Percentiles rank a stretch among this genome's conserved stretches.
Evolutionary conservation across 2,113 vertebrate genomes (phyloP).

Genomic region (Forbesichthys agassizii): DNA sequence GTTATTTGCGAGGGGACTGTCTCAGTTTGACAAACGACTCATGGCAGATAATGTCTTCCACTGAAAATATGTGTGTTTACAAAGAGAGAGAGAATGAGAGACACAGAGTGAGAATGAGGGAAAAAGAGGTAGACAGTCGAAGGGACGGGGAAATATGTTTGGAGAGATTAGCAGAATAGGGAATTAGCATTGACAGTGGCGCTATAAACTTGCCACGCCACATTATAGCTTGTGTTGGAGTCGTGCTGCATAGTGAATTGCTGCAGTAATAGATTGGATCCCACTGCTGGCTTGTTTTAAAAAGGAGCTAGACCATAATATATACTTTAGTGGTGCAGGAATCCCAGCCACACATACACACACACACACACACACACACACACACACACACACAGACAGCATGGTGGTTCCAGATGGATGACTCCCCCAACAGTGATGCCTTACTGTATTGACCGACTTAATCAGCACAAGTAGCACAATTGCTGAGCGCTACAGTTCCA

Average conservation of each 20-base stretch:
- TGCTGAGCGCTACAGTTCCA: not conserved
- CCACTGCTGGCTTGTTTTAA: not conserved
- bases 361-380: not conserved
- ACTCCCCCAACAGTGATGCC: conserved; percentile 15
- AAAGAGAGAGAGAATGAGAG: conserved; percentile 5
- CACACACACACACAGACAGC: not conserved
- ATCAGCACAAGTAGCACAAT: conserved; percentile 1
- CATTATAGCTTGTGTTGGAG: conserved; percentile 3
- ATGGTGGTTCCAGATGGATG: conserved; percentile 11
- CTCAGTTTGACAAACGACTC: conserved; percentile 50
- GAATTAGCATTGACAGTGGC: conserved; percentile 45
- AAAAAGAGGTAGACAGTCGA: conserved; percentile 9
- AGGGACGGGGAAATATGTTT: conserved; percentile 18
- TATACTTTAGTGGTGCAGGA: not conserved
- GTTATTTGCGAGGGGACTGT: conserved; percentile 10
- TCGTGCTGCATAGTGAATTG: not conserved
- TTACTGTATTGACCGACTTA: conserved; percentile 5
- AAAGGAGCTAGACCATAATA: not conserved
- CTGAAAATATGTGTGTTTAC: conserved; percentile 39
- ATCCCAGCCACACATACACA: not conserved
- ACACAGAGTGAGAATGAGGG: not conserved
- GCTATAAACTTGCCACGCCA: conserved; percentile 17
- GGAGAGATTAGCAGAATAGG: conserved; percentile 44
- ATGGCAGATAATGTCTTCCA: conserved; percentile 43
- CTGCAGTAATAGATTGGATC: not conserved